A percentile compares a stretch with the other conserved stretches of the same genome.
Evolutionary conservation across 2,797 vertebrate genomes (phyloP).

Genomic region (Lophotriccus pileatus): DNA sequence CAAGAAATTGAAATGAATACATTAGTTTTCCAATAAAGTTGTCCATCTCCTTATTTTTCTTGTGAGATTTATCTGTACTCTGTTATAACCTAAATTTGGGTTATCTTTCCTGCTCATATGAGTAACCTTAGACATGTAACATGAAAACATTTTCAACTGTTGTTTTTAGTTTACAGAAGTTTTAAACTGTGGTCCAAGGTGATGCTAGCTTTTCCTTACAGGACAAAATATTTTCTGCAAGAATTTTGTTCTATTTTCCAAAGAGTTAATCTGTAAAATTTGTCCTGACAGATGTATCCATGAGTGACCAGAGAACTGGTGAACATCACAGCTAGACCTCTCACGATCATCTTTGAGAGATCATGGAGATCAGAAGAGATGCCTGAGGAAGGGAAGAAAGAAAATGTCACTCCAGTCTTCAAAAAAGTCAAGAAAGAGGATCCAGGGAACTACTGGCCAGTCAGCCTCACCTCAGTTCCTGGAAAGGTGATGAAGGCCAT

Average conservation of each 20-base stretch:
- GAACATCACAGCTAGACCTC: accelerated
- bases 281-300: accelerated
- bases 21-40: neutral
- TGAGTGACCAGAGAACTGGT: neutral
- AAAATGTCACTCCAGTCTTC: neutral
- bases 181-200: neutral
- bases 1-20: neutral
- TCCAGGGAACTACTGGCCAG: neutral
- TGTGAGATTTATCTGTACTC: neutral
- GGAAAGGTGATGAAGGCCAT: neutral
- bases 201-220: neutral
- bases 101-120: neutral
- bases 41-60: neutral
- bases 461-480: neutral
- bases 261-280: neutral
- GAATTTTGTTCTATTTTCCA: neutral
- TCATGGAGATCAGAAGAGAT: neutral
- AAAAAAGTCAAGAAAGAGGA: neutral
- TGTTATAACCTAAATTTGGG: neutral
- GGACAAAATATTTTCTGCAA: neutral
- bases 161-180: neutral
- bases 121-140: neutral
- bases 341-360: neutral
- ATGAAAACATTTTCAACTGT: neutral
- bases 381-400: neutral